phyloP scores from a whole-genome alignment of 2,797 vertebrate genomes.

The Petrocephalus schoutedeni region DNA sequence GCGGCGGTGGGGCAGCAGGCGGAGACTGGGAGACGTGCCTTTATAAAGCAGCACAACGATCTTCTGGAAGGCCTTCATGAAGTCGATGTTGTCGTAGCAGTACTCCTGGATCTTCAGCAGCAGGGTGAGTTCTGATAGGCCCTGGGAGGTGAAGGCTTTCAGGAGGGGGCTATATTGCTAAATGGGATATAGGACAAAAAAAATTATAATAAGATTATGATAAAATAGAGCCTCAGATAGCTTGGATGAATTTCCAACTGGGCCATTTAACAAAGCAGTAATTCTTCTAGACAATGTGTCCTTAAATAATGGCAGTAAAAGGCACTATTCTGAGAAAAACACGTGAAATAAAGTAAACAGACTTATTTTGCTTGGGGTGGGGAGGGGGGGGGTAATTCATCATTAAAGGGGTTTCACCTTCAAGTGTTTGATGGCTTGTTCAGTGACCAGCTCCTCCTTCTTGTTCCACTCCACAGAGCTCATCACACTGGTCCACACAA shows the following conservation, averaged over 20 bases:
- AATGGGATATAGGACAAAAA: background rate
- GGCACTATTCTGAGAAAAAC: background rate
- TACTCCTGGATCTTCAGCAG: constrained; percentile 91
- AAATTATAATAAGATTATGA: background rate
- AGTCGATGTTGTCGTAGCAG: constrained; percentile 92
- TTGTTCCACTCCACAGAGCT: constrained; percentile 93
- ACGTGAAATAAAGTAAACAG: background rate
- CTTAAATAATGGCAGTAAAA: background rate
- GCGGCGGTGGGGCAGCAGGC: background rate
- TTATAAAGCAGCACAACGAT: constrained; percentile 91
- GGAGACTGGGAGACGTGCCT: constrained; percentile 54
- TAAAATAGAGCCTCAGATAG: background rate
- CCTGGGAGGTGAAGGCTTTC: constrained; percentile 87
- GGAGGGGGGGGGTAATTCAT: background rate
- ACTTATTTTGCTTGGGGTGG: background rate
- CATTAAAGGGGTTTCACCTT: constrained; percentile 63
- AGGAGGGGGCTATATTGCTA: constrained; percentile 91
- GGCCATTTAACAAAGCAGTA: background rate
- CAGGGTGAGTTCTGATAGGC: constrained; percentile 82
- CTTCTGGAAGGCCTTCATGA: constrained; percentile 96
- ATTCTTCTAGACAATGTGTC: background rate
- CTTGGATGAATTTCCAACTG: background rate
- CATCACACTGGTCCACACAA: constrained; percentile 88
- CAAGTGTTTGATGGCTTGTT: constrained; percentile 96
- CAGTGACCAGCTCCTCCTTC: constrained; percentile 91